These are phyloP conservation scores for Callocephalon fimbriatum DNA, from an alignment of 2,113 vertebrate species.

Conservation along the genomic window DNA sequence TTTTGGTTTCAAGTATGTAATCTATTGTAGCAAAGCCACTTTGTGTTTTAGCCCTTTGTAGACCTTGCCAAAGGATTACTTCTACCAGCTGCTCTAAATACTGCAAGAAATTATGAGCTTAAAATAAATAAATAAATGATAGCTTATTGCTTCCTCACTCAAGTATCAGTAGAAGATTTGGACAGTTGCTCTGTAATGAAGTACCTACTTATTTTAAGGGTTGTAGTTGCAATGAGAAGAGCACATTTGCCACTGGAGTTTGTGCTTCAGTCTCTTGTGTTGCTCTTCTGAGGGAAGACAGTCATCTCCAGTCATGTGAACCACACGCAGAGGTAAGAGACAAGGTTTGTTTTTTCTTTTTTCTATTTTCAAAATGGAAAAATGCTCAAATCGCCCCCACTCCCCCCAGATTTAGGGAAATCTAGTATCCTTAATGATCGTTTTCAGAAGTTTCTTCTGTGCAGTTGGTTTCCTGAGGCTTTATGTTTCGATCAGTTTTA, in stretches of 20 bases:
- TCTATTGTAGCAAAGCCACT: not conserved
- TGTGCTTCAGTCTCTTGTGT: not conserved
- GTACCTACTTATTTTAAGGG: not conserved
- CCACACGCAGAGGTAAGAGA: not conserved
- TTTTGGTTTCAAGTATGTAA: not conserved
- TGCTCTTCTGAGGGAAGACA: not conserved
- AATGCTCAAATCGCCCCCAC: not conserved
- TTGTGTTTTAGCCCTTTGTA: not conserved
- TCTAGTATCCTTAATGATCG: not conserved
- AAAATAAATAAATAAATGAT: not conserved
- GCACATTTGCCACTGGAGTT: not conserved
- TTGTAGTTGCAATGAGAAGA: conserved; percentile 37
- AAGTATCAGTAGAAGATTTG: not conserved
- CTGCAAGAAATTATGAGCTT: not conserved
- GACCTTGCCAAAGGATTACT: conserved; percentile 12
- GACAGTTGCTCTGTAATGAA: not conserved
- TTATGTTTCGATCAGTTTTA: not conserved
- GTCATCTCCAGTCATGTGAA: not conserved
- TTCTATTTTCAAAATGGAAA: not conserved
- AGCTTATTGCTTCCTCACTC: not conserved
- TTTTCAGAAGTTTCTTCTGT: not conserved
- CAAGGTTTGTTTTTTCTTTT: not conserved
- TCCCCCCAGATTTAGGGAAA: not conserved
- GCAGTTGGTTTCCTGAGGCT: not conserved
- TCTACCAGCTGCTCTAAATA: conserved; percentile 43